phyloP scores from a whole-genome alignment of 2,888 invertebrate genomes.

The Polydrusus pterygomalis region DNA sequence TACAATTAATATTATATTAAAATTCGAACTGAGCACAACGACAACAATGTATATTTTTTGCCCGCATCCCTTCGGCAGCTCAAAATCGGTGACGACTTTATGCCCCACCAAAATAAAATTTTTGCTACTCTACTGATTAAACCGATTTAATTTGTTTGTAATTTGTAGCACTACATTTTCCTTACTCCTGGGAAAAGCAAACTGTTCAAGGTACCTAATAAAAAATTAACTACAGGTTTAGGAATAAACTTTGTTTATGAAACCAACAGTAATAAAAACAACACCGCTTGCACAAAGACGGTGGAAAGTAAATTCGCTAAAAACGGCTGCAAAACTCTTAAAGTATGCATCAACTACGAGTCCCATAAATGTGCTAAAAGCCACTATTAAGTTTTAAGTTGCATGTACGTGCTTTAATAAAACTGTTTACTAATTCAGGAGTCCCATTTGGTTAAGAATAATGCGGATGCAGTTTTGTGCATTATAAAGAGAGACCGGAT shows the following conservation, averaged over 20 bases:
- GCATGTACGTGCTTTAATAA: constrained; percentile 35
- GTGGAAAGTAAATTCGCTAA: constrained; percentile 10
- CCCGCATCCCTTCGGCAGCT: too few species aligned
- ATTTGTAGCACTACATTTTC: neutral
- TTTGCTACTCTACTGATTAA: too few species aligned
- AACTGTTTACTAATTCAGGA: constrained; percentile 40
- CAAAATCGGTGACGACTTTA: too few species aligned
- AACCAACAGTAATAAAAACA: constrained; percentile 19
- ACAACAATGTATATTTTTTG: too few species aligned
- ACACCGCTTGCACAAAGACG: constrained; percentile 6
- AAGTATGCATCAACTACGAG: constrained; percentile 33
- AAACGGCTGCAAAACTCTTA: constrained; percentile 20
- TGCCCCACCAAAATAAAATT: too few species aligned
- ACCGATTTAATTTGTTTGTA: neutral
- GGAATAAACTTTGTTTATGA: constrained; percentile 7
- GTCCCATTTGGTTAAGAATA: constrained; percentile 20
- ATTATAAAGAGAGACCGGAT: neutral
- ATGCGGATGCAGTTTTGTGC: constrained; percentile 2
- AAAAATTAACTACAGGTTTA: neutral
- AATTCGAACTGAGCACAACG: too few species aligned
- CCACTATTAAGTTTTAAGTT: constrained; percentile 38
- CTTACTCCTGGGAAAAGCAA: neutral
- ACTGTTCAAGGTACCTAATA: neutral
- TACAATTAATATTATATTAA: too few species aligned
- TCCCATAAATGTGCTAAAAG: constrained; percentile 28